Conservation (phyloP, 2,113 vertebrate species). For the Serilophus lunatus region DNA sequence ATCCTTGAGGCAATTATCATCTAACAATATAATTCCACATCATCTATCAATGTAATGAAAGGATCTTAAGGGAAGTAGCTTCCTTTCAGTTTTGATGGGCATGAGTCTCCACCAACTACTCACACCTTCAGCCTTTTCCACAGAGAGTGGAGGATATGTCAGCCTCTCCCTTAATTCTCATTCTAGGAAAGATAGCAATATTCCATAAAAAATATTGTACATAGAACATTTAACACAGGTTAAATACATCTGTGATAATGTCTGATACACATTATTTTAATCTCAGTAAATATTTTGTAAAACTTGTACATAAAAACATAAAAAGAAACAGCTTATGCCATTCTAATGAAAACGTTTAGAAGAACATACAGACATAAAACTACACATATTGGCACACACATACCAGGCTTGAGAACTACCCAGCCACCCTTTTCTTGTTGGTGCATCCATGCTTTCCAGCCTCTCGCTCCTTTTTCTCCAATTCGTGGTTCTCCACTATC, state of each 20-base stretch:
- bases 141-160: neutral
- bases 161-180: neutral
- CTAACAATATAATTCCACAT: neutral
- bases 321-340: neutral
- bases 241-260: neutral
- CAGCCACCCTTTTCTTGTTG: conserved; percentile 97
- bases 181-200: neutral
- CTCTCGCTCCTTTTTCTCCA: conserved; percentile 88
- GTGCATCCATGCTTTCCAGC: conserved; percentile 95
- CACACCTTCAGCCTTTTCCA: neutral
- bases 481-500: conserved; percentile 91
- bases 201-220: neutral
- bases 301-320: neutral
- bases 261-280: neutral
- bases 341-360: neutral
- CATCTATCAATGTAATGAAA: neutral
- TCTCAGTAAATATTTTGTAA: neutral
- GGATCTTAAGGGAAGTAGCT: neutral
- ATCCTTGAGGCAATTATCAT: neutral
- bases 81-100: neutral
- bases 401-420: conserved; percentile 83
- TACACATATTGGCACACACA: neutral
- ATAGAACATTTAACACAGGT: neutral
- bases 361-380: neutral
- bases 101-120: neutral